phyloP scores from a whole-genome alignment of 2,888 invertebrate species.

The Chalcosyrphus nemorum region DNA sequence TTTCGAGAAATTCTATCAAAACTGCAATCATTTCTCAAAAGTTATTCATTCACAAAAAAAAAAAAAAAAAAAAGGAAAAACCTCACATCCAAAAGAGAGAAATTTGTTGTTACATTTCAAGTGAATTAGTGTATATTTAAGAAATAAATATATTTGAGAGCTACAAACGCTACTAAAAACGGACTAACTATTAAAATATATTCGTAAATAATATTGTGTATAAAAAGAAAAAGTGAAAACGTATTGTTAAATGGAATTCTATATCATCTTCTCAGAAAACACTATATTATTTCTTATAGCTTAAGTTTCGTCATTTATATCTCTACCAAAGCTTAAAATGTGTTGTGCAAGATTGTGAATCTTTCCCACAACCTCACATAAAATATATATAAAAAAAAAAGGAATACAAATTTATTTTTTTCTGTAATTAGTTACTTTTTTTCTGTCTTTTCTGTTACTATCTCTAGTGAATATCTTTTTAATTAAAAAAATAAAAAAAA shows the following conservation, averaged over 20 bases:
- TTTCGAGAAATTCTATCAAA: neutral
- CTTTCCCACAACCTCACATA: neutral
- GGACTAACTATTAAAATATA: slow-evolving; percentile 41
- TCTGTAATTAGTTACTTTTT: slow-evolving; percentile 54
- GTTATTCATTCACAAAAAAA: neutral
- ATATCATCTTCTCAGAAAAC: slow-evolving; percentile 39
- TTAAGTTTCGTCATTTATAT: slow-evolving; percentile 54
- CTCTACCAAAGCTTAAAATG: slow-evolving; percentile 56
- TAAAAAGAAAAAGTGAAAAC: slow-evolving; percentile 27
- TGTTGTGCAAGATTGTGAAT: slow-evolving; percentile 53
- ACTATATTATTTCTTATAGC: slow-evolving; percentile 18
- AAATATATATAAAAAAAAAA: neutral
- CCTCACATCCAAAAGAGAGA: slow-evolving; percentile 5
- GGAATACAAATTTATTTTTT: slow-evolving; percentile 24
- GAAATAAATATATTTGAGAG: slow-evolving; percentile 50
- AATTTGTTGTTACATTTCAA: slow-evolving; percentile 36
- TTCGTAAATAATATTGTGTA: slow-evolving; percentile 56
- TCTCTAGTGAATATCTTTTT: slow-evolving; percentile 1
- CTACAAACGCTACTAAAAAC: slow-evolving; percentile 41
- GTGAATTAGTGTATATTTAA: slow-evolving; percentile 55
- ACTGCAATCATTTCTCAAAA: neutral
- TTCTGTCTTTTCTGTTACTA: slow-evolving; percentile 15
- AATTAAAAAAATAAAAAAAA: no score
- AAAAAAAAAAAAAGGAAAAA: slow-evolving; percentile 5
- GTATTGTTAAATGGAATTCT: slow-evolving; percentile 51